These are phyloP conservation scores for Fragum fragum DNA, from an alignment of 2,888 invertebrate genomes.

Conservation along the genomic window DNA sequence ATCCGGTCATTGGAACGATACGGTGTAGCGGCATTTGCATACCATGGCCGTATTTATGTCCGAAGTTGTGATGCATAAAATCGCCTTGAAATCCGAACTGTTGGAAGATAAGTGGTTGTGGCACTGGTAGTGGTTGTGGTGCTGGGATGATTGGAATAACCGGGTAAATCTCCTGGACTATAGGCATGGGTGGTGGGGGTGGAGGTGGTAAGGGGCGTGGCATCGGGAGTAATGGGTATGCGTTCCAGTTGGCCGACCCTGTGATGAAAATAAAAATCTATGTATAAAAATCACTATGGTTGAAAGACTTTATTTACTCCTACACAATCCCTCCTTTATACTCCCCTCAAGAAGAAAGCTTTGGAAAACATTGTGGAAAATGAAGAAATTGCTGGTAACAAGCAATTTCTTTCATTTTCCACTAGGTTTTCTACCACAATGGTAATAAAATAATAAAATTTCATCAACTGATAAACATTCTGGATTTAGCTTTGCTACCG, in stretches of 20 bases:
- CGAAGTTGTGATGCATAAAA: not conserved
- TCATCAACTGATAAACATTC: too few species aligned
- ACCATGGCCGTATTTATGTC: not conserved
- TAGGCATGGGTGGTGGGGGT: not conserved
- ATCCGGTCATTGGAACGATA: not conserved
- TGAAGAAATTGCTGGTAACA: too few species aligned
- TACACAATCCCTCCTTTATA: too few species aligned
- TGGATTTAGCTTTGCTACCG: too few species aligned
- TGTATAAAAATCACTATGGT: too few species aligned
- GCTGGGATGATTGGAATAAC: not conserved
- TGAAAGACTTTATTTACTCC: too few species aligned
- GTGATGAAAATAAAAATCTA: not conserved
- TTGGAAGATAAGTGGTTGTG: conserved; percentile 13
- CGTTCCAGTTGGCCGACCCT: conserved; percentile 2
- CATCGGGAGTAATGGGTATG: not conserved
- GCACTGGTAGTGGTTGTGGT: not conserved
- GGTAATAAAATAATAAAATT: too few species aligned
- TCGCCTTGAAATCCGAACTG: not conserved
- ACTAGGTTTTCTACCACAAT: too few species aligned
- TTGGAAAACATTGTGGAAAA: too few species aligned
- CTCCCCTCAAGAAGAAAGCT: too few species aligned
- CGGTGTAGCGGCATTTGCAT: not conserved
- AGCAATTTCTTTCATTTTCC: too few species aligned
- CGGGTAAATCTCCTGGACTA: conserved; percentile 12
- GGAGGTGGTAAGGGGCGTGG: not conserved